phyloP scores from a whole-genome alignment of 2,797 vertebrate genomes.

The Acanthurus tractus region DNA sequence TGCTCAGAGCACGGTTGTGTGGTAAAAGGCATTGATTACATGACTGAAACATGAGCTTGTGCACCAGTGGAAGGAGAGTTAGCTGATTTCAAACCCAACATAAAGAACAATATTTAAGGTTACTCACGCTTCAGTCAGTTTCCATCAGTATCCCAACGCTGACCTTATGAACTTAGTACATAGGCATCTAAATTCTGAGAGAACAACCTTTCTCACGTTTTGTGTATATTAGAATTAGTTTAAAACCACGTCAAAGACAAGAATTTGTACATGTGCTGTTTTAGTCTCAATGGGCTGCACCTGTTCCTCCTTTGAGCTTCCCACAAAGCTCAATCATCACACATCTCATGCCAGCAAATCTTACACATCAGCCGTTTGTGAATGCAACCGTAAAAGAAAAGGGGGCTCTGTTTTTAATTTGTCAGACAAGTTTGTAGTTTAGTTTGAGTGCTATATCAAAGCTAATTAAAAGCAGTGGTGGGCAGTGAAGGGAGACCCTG shows the following conservation, averaged over 20 bases:
- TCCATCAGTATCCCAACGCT: background rate
- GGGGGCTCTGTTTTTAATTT: conserved; percentile 33
- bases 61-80: conserved; percentile 1
- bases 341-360: conserved; percentile 22
- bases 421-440: conserved; percentile 37
- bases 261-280: background rate
- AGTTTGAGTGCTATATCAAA: conserved; percentile 25
- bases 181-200: conserved; percentile 10
- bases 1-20: conserved; percentile 44
- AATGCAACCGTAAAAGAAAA: conserved; percentile 17
- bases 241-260: background rate
- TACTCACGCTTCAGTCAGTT: background rate
- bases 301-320: conserved; percentile 35
- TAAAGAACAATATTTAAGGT: conserved; percentile 10
- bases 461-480: conserved; percentile 59
- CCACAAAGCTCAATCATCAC: conserved; percentile 42
- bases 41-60: conserved; percentile 73
- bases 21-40: conserved; percentile 66
- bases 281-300: background rate
- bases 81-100: conserved; percentile 37
- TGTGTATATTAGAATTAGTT: conserved; percentile 17
- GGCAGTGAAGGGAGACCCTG: conserved; percentile 39
- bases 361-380: conserved; percentile 37
- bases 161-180: conserved; percentile 17
- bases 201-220: conserved; percentile 19